Percentiles rank a stretch among this genome's conserved stretches.
These are phyloP conservation scores for Cacoxenus indagator DNA, from an alignment of 2,888 invertebrate species.

Conservation along the genomic window DNA sequence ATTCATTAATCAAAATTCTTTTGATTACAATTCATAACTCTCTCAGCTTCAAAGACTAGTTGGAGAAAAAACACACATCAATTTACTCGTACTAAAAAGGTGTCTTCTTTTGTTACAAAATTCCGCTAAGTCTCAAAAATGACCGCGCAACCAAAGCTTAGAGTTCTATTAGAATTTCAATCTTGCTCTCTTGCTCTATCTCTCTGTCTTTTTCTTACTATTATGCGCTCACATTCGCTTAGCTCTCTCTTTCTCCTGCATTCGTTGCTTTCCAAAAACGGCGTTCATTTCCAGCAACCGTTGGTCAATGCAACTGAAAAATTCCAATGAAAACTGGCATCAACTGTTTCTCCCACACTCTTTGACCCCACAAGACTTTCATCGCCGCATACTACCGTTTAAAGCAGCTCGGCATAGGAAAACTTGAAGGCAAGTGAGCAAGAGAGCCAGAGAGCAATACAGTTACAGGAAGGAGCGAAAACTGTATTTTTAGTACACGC, in stretches of 20 bases:
- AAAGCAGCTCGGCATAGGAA: not conserved
- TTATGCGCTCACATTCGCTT: slow-evolving; percentile 25
- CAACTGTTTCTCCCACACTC: not conserved
- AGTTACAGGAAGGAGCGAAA: too few species aligned
- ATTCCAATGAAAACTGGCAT: not conserved
- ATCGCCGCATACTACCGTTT: not conserved
- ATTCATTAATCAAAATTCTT: too few species aligned
- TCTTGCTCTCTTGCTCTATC: not conserved
- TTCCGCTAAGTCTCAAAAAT: not conserved
- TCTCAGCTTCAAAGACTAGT: too few species aligned
- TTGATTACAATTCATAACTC: too few species aligned
- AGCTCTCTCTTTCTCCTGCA: not conserved
- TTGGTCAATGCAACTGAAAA: not conserved
- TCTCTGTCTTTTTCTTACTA: not conserved
- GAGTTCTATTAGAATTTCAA: not conserved
- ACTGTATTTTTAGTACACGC: not conserved
- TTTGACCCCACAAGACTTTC: not conserved
- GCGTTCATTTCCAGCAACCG: not conserved
- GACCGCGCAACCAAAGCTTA: not conserved
- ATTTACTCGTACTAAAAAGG: too few species aligned
- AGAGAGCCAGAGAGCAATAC: not conserved
- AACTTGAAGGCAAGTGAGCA: not conserved
- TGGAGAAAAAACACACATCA: too few species aligned
- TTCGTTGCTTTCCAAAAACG: slow-evolving; percentile 7
- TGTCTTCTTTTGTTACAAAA: not conserved